Evolutionary conservation across 2,797 vertebrate species (phyloP).

Genomic region (Leptoclinus maculatus): DNA sequence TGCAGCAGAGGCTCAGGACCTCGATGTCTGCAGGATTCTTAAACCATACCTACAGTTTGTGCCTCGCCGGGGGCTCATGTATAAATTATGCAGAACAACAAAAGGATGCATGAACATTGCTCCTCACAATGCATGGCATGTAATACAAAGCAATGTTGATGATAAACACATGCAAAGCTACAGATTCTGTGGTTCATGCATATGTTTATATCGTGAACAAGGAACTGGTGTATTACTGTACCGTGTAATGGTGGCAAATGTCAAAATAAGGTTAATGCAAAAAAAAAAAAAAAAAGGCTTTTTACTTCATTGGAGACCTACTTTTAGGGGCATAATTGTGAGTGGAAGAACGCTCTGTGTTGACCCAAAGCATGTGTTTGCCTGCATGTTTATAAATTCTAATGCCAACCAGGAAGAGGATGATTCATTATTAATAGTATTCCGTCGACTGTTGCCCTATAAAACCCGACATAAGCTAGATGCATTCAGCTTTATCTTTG

Average conservation of each 20-base stretch:
- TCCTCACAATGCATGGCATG: conserved; percentile 13
- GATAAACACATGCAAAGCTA: conserved; percentile 9
- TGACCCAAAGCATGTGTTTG: not conserved
- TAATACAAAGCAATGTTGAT: conserved; percentile 31
- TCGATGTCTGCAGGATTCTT: conserved; percentile 30
- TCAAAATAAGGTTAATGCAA: conserved; percentile 23
- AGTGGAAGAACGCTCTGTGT: not conserved
- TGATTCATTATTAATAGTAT: conserved; percentile 28
- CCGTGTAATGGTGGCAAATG: conserved; percentile 3
- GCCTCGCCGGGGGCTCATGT: conserved; percentile 5
- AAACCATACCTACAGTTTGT: conserved; percentile 16
- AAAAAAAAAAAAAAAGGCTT: not conserved
- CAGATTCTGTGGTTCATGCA: conserved; percentile 7
- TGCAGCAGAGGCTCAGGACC: conserved; percentile 24
- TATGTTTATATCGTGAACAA: not conserved
- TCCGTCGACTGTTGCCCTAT: conserved; percentile 1
- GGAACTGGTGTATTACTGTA: not conserved
- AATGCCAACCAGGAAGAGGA: conserved; percentile 8
- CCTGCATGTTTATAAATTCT: conserved; percentile 7
- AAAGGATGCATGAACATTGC: conserved; percentile 21
- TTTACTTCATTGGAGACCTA: not conserved
- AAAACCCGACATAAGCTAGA: conserved; percentile 9
- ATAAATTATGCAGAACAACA: conserved; percentile 44
- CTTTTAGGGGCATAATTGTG: not conserved
- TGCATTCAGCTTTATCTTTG: conserved; percentile 13